phyloP scores from a whole-genome alignment of 2,888 invertebrate species.

The Spilarctia lutea region DNA sequence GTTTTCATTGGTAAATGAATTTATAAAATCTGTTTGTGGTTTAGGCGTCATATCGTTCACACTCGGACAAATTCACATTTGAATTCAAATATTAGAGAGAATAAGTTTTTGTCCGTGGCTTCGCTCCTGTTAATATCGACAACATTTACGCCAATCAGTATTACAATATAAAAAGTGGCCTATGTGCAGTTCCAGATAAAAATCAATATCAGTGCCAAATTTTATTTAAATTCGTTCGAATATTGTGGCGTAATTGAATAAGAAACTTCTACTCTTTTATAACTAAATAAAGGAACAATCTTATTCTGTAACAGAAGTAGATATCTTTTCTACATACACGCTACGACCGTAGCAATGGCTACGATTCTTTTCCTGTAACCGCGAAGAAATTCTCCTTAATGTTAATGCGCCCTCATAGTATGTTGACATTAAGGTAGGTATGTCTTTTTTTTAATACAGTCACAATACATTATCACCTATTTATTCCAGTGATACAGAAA shows the following conservation, averaged over 20 bases:
- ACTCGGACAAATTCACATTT: no score
- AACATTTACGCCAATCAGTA: background rate
- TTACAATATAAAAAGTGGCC: background rate
- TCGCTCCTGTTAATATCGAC: background rate
- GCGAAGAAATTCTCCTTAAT: background rate
- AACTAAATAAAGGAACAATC: no score
- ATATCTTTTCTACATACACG: background rate
- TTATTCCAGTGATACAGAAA: background rate
- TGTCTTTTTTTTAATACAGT: background rate
- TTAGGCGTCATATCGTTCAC: no score
- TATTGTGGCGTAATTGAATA: background rate
- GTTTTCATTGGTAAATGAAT: no score
- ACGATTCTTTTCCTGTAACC: background rate
- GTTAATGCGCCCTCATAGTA: background rate
- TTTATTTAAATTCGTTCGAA: background rate
- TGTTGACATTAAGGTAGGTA: background rate
- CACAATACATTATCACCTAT: background rate
- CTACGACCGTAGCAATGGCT: slow-evolving; percentile 2
- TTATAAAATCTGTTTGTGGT: no score
- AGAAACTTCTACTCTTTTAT: background rate
- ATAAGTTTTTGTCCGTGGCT: no score
- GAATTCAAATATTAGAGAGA: no score
- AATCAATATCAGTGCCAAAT: background rate
- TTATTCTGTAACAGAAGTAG: background rate
- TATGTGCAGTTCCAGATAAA: no score